Conservation (phyloP, 2,113 vertebrate genomes). For the Synchiropus splendidus region DNA sequence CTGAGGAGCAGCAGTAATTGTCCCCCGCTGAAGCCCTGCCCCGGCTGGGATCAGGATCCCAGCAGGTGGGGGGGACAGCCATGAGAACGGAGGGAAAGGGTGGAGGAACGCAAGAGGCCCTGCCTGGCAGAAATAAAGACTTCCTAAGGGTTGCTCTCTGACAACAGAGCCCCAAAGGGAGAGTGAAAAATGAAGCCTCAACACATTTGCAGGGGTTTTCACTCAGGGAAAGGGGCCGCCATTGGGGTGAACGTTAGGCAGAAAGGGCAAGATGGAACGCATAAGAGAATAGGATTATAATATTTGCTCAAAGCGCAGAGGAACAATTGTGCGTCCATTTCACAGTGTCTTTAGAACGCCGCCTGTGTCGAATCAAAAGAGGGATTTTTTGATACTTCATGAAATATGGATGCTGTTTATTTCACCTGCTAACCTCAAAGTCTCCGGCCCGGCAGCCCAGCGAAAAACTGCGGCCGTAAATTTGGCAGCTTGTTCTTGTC, state of each 20-base stretch:
- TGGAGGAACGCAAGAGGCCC: constrained; percentile 96
- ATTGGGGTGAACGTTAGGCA: constrained; percentile 50
- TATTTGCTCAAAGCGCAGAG: constrained; percentile 60
- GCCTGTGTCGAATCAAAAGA: constrained; percentile 50
- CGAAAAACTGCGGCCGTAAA: constrained; percentile 39
- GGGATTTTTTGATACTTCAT: constrained; percentile 40
- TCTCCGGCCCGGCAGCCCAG: constrained; percentile 20
- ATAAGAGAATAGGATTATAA: constrained; percentile 71
- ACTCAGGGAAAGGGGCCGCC: constrained; percentile 55
- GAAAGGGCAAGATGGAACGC: constrained; percentile 56
- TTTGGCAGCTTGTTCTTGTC: constrained; percentile 27
- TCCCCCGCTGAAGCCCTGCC: constrained; percentile 93
- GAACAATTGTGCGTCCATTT: constrained; percentile 53
- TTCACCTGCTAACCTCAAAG: constrained; percentile 51
- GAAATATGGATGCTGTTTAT: constrained; percentile 54
- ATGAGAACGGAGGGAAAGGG: constrained; percentile 91
- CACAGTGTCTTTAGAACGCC: constrained; percentile 44
- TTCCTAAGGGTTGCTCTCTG: constrained; percentile 96
- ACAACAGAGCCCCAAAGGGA: constrained; percentile 84
- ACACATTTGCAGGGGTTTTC: constrained; percentile 72
- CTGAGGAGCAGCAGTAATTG: constrained; percentile 95
- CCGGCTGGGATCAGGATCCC: constrained; percentile 95
- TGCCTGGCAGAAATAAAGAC: constrained; percentile 98
- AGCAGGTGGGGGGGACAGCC: constrained; percentile 97
- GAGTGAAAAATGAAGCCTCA: constrained; percentile 88